phyloP scores from a whole-genome alignment of 2,888 invertebrate species.

The Dryococelus australis region DNA sequence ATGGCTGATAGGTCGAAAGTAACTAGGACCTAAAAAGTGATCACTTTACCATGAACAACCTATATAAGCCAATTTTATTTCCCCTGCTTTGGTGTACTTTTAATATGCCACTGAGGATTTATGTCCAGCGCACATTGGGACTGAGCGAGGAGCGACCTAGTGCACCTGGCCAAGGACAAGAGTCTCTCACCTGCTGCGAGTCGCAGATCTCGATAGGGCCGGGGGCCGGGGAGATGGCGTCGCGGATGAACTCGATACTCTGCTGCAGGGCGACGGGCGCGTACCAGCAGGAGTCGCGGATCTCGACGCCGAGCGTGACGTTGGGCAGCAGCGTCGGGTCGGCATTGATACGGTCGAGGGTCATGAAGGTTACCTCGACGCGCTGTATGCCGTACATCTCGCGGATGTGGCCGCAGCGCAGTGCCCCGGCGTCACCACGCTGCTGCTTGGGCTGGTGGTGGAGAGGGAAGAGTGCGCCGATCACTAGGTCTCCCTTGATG shows the following conservation, averaged over 20 bases:
- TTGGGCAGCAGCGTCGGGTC: conserved; percentile 65
- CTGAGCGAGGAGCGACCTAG: too few relatives aligned
- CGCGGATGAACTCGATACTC: conserved; percentile 76
- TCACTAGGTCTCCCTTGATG: conserved; percentile 64
- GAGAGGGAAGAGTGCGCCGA: conserved; percentile 65
- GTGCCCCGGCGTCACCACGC: conserved; percentile 48
- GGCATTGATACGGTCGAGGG: conserved; percentile 70
- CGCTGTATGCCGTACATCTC: conserved; percentile 81
- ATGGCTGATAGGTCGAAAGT: too few relatives aligned
- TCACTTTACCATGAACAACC: too few relatives aligned
- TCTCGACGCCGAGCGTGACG: conserved; percentile 71
- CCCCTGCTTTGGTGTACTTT: too few relatives aligned
- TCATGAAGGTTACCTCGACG: conserved; percentile 69
- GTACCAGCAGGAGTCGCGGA: conserved; percentile 84
- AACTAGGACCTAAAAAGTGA: too few relatives aligned
- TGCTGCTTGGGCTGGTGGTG: conserved; percentile 61
- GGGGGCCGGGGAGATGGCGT: conserved; percentile 64
- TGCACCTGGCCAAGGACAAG: too few relatives aligned
- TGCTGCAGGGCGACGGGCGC: conserved; percentile 80
- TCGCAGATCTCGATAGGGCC: conserved; percentile 24
- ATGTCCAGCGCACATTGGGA: too few relatives aligned
- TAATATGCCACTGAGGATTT: too few relatives aligned
- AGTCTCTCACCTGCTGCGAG: conserved; percentile 23
- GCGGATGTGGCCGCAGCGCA: conserved; percentile 66
- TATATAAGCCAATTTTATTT: too few relatives aligned